These are phyloP conservation scores for Microplitis mediator DNA, from an alignment of 1,140 invertebrate genomes.

Conservation along the genomic window DNA sequence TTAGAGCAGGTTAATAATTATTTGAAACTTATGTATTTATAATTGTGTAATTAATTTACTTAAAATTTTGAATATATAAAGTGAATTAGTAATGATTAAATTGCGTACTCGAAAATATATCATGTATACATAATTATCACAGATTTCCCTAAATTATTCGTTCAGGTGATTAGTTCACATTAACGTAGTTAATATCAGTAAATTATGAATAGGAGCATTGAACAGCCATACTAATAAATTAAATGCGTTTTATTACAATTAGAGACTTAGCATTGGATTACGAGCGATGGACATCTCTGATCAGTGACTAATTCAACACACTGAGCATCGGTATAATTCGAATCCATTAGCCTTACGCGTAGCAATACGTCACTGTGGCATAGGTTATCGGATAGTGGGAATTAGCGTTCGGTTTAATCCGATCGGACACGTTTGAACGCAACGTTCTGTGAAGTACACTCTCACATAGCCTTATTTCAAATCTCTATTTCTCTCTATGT, in stretches of 20 bases:
- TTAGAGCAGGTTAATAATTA: too few species aligned
- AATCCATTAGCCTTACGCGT: conserved; percentile 25
- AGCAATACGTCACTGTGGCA: conserved; percentile 21
- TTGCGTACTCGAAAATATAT: too few species aligned
- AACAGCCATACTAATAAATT: background rate
- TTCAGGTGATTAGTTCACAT: too few species aligned
- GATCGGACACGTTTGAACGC: conserved; percentile 35
- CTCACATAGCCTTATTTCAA: conserved; percentile 25
- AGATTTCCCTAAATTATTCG: too few species aligned
- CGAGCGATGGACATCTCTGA: conserved; percentile 8
- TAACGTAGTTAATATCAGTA: background rate
- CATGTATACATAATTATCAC: too few species aligned
- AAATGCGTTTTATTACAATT: background rate
- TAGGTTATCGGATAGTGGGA: conserved; percentile 26
- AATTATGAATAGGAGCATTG: background rate
- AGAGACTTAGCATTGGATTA: conserved; percentile 6
- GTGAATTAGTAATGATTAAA: too few species aligned
- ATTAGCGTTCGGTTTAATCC: conserved; percentile 42
- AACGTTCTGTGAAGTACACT: conserved; percentile 36
- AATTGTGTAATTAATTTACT: too few species aligned
- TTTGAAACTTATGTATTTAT: too few species aligned
- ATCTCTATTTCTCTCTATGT: conserved; percentile 21
- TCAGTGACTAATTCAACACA: conserved; percentile 18
- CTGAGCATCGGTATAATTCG: conserved; percentile 20
- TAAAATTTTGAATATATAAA: too few species aligned